Conservation (phyloP, 2,797 vertebrate species). For the Cuniculus paca region DNA sequence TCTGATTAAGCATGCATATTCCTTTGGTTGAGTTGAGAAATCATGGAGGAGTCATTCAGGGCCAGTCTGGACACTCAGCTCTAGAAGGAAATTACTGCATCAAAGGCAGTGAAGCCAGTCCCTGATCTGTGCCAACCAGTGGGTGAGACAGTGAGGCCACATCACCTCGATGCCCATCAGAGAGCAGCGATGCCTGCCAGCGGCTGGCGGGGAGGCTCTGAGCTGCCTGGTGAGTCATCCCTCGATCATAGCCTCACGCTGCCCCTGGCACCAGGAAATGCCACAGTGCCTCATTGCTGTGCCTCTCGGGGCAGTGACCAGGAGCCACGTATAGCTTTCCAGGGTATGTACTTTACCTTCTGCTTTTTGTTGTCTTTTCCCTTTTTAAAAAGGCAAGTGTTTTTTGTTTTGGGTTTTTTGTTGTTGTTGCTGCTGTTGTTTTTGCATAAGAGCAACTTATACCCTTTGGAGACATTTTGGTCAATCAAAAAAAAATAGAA, state of each 20-base stretch:
- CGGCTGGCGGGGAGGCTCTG: not conserved
- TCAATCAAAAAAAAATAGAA: constrained; percentile 36
- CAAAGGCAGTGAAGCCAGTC: not conserved
- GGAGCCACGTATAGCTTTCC: not conserved
- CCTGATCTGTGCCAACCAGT: not conserved
- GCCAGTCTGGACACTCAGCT: not conserved
- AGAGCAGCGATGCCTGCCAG: not conserved
- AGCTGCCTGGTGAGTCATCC: not conserved
- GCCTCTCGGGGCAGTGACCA: not conserved
- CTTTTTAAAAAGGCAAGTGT: not conserved
- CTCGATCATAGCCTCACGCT: not conserved
- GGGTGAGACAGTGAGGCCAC: not conserved
- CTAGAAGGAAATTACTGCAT: not conserved
- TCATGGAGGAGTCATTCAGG: not conserved
- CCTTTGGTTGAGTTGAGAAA: constrained; percentile 38
- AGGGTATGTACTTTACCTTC: not conserved
- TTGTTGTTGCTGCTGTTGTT: not conserved
- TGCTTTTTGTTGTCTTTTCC: not conserved
- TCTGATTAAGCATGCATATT: not conserved
- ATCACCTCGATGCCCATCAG: not conserved
- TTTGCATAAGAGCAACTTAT: not conserved
- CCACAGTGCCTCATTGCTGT: constrained; percentile 41
- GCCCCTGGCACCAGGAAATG: constrained; percentile 40
- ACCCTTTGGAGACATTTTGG: constrained; percentile 19
- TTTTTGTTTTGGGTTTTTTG: not conserved